Base-by-base conservation (phyloP, 2,113 vertebrate species). In the Ictidomys tridecemlineatus region DNA sequence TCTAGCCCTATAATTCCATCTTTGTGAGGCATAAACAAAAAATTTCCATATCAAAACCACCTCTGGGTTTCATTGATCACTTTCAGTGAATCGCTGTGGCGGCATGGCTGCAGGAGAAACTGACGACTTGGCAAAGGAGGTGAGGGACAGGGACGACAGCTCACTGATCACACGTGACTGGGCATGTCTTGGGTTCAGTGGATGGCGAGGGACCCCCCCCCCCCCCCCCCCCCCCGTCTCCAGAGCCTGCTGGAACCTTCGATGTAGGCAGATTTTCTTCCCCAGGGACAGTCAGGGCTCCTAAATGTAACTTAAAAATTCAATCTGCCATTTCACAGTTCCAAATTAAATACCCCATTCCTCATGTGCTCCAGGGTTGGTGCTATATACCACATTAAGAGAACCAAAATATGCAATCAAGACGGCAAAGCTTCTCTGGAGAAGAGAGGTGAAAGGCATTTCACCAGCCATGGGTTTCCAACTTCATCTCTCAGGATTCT, bases 171-270 rank as follows among this genome's bases (percentile, higher is more conserved):
- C 78, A 93, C 39, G 63, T 5, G n/a, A 82, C 53, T 28, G 11
- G 37, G 18, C 30, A 39, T 26, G 56, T 48, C 1, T 1, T 3
- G 61, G 79, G n/a, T 88, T 63, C 73, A 61, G 39, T 10, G 84
- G 97, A 98, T 92, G 78, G 53, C 67, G 34, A 88, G 96, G 93
- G 97, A 96, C 30, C 58, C 92, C n/a, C n/a, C n/a, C n/a, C n/a
- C n/a, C n/a, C n/a, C n/a, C n/a, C n/a, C n/a, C n/a, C n/a, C n/a
- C n/a, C n/a, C n/a, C 89, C 0, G 0, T 92, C 95, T 77, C 74
- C 61, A 42, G 61, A 67, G 93, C 0, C 0, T 39, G 69, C 92
- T 88, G 78, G 24, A 83, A 82, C 37, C 76, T 28, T 14, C 14
- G 82, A 79, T 39, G 13, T 22, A 88, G 80, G 69, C 73, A 91